A percentile compares a stretch with the other conserved stretches of the same genome.
These are phyloP conservation scores for Florisuga fusca DNA, from an alignment of 2,797 vertebrate genomes.

Conservation along the genomic window DNA sequence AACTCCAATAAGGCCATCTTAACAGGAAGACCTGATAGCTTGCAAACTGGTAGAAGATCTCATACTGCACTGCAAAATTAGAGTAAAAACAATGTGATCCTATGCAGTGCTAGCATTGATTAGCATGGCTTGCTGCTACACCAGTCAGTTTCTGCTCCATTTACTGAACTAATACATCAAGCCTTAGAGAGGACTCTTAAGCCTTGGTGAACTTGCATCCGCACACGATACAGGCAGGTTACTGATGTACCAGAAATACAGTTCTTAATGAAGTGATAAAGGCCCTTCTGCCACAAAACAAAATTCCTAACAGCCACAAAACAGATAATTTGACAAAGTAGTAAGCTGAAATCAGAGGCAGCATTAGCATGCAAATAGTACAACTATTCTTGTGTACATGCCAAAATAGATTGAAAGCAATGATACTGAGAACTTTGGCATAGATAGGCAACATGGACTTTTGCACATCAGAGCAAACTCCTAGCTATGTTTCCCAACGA, in stretches of 20 bases:
- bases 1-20: neutral
- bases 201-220: neutral
- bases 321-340: neutral
- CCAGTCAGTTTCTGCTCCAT: neutral
- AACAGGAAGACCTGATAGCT: neutral
- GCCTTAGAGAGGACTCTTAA: neutral
- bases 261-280: neutral
- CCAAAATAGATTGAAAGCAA: neutral
- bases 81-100: neutral
- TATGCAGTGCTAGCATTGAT: neutral
- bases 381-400: neutral
- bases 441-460: neutral
- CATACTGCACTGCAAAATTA: neutral
- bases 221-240: neutral
- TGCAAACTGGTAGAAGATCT: neutral
- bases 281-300: neutral
- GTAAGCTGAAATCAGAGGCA: neutral
- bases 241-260: neutral
- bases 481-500: neutral
- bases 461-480: neutral
- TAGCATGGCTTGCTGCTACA: neutral
- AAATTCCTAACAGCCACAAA: neutral
- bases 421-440: neutral
- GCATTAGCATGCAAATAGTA: neutral
- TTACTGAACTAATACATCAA: neutral